These are phyloP conservation scores for Galendromus occidentalis DNA, from an alignment of 1,140 invertebrate genomes.

Conservation along the genomic window DNA sequence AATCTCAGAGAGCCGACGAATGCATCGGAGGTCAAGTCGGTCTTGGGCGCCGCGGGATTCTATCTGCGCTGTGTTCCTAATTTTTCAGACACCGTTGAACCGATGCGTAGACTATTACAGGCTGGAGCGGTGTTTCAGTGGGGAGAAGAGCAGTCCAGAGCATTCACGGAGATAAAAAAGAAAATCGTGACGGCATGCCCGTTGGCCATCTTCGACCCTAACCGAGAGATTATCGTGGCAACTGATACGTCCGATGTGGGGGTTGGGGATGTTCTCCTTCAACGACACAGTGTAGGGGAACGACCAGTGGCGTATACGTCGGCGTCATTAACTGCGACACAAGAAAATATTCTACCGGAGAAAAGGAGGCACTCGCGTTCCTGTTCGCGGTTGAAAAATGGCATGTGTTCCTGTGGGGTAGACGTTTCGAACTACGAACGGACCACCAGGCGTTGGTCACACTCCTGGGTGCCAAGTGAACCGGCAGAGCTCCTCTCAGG, in stretches of 20 bases:
- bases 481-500: neutral
- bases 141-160: neutral
- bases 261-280: neutral
- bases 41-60: neutral
- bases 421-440: neutral
- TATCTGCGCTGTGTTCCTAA: neutral
- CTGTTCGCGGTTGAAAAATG: neutral
- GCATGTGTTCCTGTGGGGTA: no score
- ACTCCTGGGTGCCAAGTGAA: neutral
- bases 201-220: neutral
- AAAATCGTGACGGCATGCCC: neutral
- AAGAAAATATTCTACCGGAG: conserved; percentile 28
- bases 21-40: neutral
- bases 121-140: neutral
- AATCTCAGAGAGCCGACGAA: neutral
- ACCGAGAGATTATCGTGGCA: neutral
- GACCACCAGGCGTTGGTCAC: neutral
- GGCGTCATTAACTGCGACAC: conserved; percentile 24
- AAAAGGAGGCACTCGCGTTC: conserved; percentile 30
- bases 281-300: neutral
- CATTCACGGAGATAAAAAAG: neutral
- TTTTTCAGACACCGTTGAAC: neutral
- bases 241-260: neutral
- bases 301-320: conserved; percentile 10
- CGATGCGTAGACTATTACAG: neutral